Base-by-base conservation (phyloP, 2,113 vertebrate species). In the Clarias batrachus region DNA sequence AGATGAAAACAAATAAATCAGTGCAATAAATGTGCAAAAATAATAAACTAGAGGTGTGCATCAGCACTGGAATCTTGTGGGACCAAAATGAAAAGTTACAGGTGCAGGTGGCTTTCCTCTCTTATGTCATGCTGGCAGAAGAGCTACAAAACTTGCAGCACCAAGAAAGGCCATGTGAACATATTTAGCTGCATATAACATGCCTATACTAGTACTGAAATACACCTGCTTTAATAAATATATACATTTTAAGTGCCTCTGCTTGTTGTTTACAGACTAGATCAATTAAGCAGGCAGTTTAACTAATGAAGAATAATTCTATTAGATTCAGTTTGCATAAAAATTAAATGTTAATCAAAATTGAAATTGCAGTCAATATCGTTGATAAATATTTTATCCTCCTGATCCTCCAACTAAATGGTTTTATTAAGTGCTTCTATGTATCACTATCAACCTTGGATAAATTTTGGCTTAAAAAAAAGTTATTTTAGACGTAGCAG, bases 1-100 rank as follows among this genome's bases (percentile, higher is more conserved):
- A 76, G 1, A 76, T 76, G 73, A 52, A 76, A 74, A 13, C 21
- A 76, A 76, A 78, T 56, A 78, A 78, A 56, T 78, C 74, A 78
- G 52, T 37, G 17, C 56, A 60, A 59, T 80, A 80, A 57, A 59
- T 59, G 56, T 57, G 56, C 54, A 57, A 60, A 59, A 80, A 59
- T 57, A n/a, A 56, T 78, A 27, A 56, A 56, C 52, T 76, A 14
- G 41, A 76, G 73, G 11, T 52, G 11, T 9, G 74, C 12, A 52
- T 27, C 5, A 2, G 52, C 74, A 17, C 11, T 17, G n/a, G 54
- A 56, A 59, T 80, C n/a, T 56, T 59, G 77, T 12, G 27, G 56
- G 54, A 60, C 56, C 10, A 17, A 19, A 33, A 1, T 60, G 27
- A 60, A 80, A 80, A 60, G 56, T 59, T 19, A 30, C 56, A 80